Evolutionary conservation across 1,140 invertebrate species (phyloP).

Genomic region (Oryctes rhinoceros): DNA sequence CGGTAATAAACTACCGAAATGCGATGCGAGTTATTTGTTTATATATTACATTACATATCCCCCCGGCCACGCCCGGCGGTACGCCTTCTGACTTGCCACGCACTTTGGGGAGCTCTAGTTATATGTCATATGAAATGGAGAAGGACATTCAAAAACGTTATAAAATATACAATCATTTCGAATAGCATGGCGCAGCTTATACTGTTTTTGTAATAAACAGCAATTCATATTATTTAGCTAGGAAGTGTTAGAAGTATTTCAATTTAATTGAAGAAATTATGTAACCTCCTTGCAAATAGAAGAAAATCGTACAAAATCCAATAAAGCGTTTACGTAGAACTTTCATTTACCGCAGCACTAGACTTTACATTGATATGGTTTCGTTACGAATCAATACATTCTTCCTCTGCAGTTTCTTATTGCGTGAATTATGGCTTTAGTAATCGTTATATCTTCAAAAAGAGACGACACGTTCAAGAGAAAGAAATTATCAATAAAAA

Average conservation of each 20-base stretch:
- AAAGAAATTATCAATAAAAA: not conserved
- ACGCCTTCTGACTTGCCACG: no score
- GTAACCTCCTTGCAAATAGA: not conserved
- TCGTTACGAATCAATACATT: constrained; percentile 13
- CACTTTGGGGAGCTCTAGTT: no score
- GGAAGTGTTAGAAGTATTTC: not conserved
- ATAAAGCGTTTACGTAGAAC: not conserved
- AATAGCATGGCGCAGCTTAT: no score
- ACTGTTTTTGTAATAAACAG: no score
- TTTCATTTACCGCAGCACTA: not conserved
- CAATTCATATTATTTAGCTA: no score
- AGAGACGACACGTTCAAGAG: not conserved
- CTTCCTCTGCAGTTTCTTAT: not conserved
- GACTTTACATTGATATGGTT: constrained; percentile 19
- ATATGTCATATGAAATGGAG: no score
- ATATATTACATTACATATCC: no score
- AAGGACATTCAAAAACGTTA: no score
- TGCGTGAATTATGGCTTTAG: constrained; percentile 36
- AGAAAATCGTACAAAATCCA: not conserved
- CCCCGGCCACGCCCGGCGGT: no score
- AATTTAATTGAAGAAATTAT: not conserved
- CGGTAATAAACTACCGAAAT: no score
- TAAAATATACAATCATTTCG: no score
- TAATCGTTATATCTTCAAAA: constrained; percentile 26
- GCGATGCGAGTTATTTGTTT: no score